Evolutionary conservation across 2,888 invertebrate species (phyloP), one percentile per base, ranked within the genome.

Genomic region (Abscondita cerata): DNA sequence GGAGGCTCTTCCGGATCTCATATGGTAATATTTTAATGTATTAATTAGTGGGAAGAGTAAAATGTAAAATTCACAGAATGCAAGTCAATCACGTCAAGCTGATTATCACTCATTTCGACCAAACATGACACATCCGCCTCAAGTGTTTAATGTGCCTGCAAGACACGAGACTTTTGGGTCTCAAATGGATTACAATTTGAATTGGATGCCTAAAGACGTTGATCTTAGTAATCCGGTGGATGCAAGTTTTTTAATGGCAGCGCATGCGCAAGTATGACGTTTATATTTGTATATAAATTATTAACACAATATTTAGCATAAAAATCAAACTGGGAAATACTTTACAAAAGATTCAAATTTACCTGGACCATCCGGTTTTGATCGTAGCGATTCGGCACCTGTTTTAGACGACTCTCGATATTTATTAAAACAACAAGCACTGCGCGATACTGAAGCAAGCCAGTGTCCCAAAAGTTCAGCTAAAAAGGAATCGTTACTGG

Each of bases 141-240:
- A 36, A 3, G 8, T 12, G 6, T 19, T 9, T 13, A 36, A 41
- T 9, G 3, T 59, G 5, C 59, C 63, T 15, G 19, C 31, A 3
- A 36, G 18, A 11, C 58, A 55, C 13, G 47, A 54, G 31, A 25
- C 50, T 0, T 63, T 55, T 51, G 63, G 59, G 19, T 59, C 59
- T 18, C 63, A 54, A 52, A 59, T 63, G 8, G 38, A 46, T 25
- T 58, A 58, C 36, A 55, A 59, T 13, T 34, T 51, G 18, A 52
- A 38, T n/a, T 54, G 51, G 51, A 51, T 44, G 31, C 54, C 54
- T 9, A 58, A 33, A 3, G 41, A 58, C 8, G 34, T 40, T 11
- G 15, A 59, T 25, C 4, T 59, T 18, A 47, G 15, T 36, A 9
- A 54, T 52, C 11, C 36, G 15, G 13, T 50, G 9, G 60, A 56